Evolutionary conservation across 2,113 vertebrate species (phyloP).

Genomic region (Spea multiplicata): DNA sequence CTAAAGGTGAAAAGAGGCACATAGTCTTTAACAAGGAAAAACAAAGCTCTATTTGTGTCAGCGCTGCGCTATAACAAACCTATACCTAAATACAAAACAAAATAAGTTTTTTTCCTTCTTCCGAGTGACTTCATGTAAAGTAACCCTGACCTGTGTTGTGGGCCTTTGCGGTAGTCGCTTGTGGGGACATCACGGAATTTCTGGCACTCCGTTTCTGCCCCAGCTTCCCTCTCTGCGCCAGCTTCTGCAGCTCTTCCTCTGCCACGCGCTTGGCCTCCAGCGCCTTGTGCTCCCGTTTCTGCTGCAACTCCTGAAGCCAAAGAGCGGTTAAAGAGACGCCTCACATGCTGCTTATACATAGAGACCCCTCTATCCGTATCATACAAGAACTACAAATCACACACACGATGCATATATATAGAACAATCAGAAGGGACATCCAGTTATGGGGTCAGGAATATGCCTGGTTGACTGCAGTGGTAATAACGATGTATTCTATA

Average conservation of each 20-base stretch:
- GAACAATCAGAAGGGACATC: not conserved
- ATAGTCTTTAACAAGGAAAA: too few relatives aligned
- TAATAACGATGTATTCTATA: too few relatives aligned
- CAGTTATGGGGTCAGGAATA: not conserved
- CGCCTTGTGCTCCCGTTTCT: constrained; percentile 74
- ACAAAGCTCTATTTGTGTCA: too few relatives aligned
- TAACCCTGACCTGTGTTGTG: constrained; percentile 67
- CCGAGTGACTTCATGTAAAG: too few relatives aligned
- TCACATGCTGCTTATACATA: not conserved
- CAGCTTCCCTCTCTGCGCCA: constrained; percentile 54
- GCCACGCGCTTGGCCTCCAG: constrained; percentile 52
- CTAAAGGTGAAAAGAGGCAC: too few relatives aligned
- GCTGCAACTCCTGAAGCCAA: constrained; percentile 79
- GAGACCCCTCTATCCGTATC: too few relatives aligned
- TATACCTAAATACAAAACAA: too few relatives aligned
- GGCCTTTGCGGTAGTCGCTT: constrained; percentile 62
- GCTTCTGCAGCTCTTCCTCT: constrained; percentile 56
- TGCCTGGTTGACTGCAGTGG: too few relatives aligned
- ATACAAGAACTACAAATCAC: not conserved
- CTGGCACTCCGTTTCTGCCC: constrained; percentile 62
- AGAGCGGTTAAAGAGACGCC: not conserved
- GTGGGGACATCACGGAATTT: constrained; percentile 39
- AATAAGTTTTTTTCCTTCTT: too few relatives aligned
- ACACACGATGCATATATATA: not conserved
- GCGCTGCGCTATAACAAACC: too few relatives aligned